Percentiles rank a stretch among this genome's conserved stretches.
Conservation (phyloP, 2,888 invertebrate species). For the Glyphotaelius pellucidus region DNA sequence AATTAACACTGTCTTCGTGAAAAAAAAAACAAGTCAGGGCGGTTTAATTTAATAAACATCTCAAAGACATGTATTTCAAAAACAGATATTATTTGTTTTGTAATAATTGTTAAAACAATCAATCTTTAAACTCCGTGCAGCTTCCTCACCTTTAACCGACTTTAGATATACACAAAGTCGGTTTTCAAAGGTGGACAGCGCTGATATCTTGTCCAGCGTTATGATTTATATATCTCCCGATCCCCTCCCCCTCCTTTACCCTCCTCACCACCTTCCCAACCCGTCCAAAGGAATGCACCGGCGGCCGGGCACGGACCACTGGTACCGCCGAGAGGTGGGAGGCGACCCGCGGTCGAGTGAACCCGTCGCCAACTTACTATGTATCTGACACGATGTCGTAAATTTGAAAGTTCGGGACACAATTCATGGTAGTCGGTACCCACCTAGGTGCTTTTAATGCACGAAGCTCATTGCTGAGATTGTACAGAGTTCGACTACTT, state of each 20-base stretch:
- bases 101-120: no score
- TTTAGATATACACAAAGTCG: constrained; percentile 41
- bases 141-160: constrained; percentile 15
- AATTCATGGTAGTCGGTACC: neutral
- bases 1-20: no score
- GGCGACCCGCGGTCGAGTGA: constrained; percentile 14
- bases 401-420: constrained; percentile 18
- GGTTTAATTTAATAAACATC: no score
- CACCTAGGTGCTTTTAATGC: neutral
- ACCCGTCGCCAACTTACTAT: constrained; percentile 38
- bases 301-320: neutral
- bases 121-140: neutral
- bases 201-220: constrained; percentile 35
- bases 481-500: neutral
- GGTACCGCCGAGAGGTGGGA: neutral
- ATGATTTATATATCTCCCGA: constrained; percentile 55
- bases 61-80: no score
- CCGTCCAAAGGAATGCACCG: constrained; percentile 13
- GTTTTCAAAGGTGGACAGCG: constrained; percentile 60
- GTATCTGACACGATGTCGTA: constrained; percentile 21
- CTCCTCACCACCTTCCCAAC: neutral
- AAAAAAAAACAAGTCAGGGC: no score
- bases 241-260: neutral
- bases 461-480: neutral
- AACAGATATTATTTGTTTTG: no score